Conservation (phyloP, 2,113 vertebrate genomes). For the Forbesichthys agassizii region DNA sequence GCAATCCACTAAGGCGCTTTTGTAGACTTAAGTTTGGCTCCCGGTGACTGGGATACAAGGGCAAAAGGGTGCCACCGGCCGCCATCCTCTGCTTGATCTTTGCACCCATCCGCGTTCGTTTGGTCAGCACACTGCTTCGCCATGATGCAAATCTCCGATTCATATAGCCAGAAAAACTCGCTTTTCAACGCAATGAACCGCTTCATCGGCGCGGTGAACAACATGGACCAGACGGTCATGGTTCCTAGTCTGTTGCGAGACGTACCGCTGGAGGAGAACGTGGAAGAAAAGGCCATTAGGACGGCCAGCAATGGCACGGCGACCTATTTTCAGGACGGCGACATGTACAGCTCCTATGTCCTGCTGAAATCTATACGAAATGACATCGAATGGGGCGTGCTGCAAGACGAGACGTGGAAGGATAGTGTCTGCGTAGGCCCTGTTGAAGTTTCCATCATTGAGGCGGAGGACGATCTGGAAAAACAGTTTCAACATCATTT, state of each 20-base stretch:
- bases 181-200: conserved; percentile 92
- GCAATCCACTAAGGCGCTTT: neutral
- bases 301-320: conserved; percentile 26
- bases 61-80: no score
- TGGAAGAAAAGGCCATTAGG: conserved; percentile 51
- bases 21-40: neutral
- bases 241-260: conserved; percentile 92
- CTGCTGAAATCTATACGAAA: conserved; percentile 92
- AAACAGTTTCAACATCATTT: conserved; percentile 90
- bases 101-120: neutral
- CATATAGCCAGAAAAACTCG: conserved; percentile 90
- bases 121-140: neutral
- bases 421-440: conserved; percentile 65
- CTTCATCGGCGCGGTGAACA: conserved; percentile 92
- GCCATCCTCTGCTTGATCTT: neutral
- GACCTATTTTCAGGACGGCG: conserved; percentile 66
- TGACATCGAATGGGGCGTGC: conserved; percentile 91
- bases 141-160: conserved; percentile 89
- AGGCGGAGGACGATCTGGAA: conserved; percentile 84
- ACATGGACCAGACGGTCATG: conserved; percentile 98
- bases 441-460: conserved; percentile 45
- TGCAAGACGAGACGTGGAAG: conserved; percentile 79
- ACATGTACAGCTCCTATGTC: conserved; percentile 92
- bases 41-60: neutral
- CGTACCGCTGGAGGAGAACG: conserved; percentile 79